Conservation (phyloP, 1,140 invertebrate genomes). For the Achroia grisella region DNA sequence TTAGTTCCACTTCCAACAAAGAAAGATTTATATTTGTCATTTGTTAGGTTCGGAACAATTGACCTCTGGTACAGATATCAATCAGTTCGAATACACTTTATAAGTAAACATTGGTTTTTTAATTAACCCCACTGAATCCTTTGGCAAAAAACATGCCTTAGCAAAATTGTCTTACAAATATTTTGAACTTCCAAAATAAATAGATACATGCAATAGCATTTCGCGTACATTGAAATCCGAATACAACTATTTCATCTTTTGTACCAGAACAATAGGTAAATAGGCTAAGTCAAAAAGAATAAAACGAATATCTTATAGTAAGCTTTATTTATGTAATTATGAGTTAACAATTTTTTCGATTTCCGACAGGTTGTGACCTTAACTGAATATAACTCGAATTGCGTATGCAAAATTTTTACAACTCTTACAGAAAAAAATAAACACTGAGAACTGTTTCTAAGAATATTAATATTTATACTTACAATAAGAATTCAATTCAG, state of each 20-base stretch:
- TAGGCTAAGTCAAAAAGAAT: slow-evolving; percentile 31
- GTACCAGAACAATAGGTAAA: not conserved
- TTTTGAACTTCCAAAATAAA: no score
- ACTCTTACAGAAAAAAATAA: slow-evolving; percentile 63
- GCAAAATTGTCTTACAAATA: no score
- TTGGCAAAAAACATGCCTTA: no score
- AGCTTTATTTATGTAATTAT: slow-evolving; percentile 71
- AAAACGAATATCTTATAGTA: slow-evolving; percentile 71
- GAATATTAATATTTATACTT: slow-evolving; percentile 70
- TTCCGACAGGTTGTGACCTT: slow-evolving; percentile 73
- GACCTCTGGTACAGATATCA: slow-evolving; percentile 40
- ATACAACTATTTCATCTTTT: no score
- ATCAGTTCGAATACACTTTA: slow-evolving; percentile 56
- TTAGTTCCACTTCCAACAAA: slow-evolving; percentile 31
- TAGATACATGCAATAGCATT: no score
- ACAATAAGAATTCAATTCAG: slow-evolving; percentile 69
- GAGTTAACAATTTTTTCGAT: slow-evolving; percentile 73
- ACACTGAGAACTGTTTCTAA: slow-evolving; percentile 68
- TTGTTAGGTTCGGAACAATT: slow-evolving; percentile 20
- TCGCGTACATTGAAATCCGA: no score
- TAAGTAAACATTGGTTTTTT: slow-evolving; percentile 33
- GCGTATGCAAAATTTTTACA: slow-evolving; percentile 61
- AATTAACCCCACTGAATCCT: slow-evolving; percentile 6
- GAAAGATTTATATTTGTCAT: slow-evolving; percentile 18
- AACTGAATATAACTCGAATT: slow-evolving; percentile 71